phyloP scores from a whole-genome alignment of 2,888 invertebrate genomes.

The Cheiracanthium punctorium region DNA sequence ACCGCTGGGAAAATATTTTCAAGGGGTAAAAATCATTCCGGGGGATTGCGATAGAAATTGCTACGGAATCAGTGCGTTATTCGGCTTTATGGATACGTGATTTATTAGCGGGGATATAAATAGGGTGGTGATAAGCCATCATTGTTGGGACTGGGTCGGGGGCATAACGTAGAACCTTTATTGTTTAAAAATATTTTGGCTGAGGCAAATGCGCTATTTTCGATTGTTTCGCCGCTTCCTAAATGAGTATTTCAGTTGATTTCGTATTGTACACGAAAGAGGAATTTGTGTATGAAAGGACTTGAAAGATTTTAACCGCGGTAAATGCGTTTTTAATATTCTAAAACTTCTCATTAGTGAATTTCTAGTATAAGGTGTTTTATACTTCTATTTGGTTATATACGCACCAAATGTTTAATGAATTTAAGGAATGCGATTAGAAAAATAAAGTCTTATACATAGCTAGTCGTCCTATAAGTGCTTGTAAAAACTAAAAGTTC shows the following conservation, averaged over 20 bases:
- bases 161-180: background rate
- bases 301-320: too few relatives aligned
- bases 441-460: too few relatives aligned
- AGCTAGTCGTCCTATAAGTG: too few relatives aligned
- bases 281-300: too few relatives aligned
- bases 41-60: constrained; percentile 36
- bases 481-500: too few relatives aligned
- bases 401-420: too few relatives aligned
- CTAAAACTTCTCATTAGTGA: too few relatives aligned
- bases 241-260: background rate
- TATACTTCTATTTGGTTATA: too few relatives aligned
- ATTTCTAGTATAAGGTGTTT: too few relatives aligned
- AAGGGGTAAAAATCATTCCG: constrained; percentile 18
- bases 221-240: background rate
- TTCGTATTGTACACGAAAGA: background rate
- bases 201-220: background rate
- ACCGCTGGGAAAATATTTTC: constrained; percentile 47
- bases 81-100: constrained; percentile 46
- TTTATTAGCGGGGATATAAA: constrained; percentile 57
- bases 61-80: constrained; percentile 35
- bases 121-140: constrained; percentile 47
- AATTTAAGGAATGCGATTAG: too few relatives aligned
- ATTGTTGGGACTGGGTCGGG: background rate
- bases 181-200: background rate
- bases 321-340: too few relatives aligned